Conservation (phyloP, 2,113 vertebrate species). For the Sinocyclocheilus grahami region DNA sequence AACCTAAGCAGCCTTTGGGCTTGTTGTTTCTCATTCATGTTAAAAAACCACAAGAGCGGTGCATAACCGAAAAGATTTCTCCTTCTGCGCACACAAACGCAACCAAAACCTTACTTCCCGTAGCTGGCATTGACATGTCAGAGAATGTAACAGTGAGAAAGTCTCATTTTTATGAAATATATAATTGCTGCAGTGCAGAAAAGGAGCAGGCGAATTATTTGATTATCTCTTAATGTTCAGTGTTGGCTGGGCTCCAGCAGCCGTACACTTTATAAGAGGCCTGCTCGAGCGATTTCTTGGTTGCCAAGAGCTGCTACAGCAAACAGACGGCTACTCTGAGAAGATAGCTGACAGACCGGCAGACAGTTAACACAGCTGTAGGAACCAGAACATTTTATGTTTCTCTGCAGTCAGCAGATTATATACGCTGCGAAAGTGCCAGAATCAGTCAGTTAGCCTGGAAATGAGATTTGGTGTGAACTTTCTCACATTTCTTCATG, state of each 20-base stretch:
- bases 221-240: conserved; percentile 26
- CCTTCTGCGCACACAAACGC: conserved; percentile 1
- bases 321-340: conserved; percentile 60
- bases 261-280: conserved; percentile 43
- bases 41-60: not conserved
- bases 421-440: not conserved
- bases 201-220: conserved; percentile 34
- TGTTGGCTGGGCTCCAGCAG: conserved; percentile 43
- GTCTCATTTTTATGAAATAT: conserved; percentile 48
- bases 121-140: conserved; percentile 36
- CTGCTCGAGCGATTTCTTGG: conserved; percentile 52
- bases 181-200: conserved; percentile 52
- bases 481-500: too few species aligned
- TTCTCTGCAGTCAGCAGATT: conserved; percentile 45
- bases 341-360: conserved; percentile 40
- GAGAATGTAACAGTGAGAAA: conserved; percentile 16
- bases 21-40: conserved; percentile 21
- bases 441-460: too few species aligned
- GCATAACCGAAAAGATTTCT: conserved; percentile 8
- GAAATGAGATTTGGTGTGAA: too few species aligned
- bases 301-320: conserved; percentile 62
- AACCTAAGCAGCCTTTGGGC: conserved; percentile 22
- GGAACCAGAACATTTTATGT: conserved; percentile 35
- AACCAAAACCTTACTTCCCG: not conserved
- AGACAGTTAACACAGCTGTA: conserved; percentile 49